These are phyloP conservation scores for Chionis minor DNA, from an alignment of 2,113 vertebrate species.

Conservation along the genomic window DNA sequence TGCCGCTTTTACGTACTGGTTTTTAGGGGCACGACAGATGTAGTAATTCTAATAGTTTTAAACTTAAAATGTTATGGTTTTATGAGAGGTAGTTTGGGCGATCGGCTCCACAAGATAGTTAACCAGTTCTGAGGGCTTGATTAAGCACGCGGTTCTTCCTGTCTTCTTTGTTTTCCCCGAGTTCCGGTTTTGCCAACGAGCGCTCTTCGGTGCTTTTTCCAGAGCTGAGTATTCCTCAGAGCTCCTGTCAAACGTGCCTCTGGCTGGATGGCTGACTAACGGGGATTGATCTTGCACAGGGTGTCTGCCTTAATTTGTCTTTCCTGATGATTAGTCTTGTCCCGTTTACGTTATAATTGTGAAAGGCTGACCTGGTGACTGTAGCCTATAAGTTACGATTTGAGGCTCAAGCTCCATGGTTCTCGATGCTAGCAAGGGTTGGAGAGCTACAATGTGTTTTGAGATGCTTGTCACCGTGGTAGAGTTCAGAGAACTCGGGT, in stretches of 20 bases:
- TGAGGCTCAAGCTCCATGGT: background rate
- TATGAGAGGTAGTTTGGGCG: background rate
- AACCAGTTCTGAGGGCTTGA: background rate
- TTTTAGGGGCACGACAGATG: background rate
- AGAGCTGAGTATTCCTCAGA: background rate
- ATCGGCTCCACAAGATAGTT: background rate
- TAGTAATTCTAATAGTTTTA: background rate
- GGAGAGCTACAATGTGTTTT: background rate
- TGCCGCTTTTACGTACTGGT: background rate
- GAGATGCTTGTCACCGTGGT: background rate
- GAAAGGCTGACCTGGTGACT: background rate
- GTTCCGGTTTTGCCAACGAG: background rate
- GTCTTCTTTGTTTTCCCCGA: background rate
- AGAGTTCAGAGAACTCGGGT: background rate
- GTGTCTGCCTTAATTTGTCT: conserved; percentile 6
- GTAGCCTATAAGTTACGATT: background rate
- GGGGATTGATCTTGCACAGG: background rate
- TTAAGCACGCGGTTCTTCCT: background rate
- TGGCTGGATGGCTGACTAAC: background rate
- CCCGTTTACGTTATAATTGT: background rate
- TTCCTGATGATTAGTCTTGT: conserved; percentile 33
- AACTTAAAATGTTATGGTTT: background rate
- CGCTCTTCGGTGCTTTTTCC: background rate
- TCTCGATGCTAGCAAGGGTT: background rate
- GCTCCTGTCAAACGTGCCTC: background rate